These are phyloP conservation scores for Cantharis flavilabris DNA, from an alignment of 2,888 invertebrate species.

Conservation along the genomic window DNA sequence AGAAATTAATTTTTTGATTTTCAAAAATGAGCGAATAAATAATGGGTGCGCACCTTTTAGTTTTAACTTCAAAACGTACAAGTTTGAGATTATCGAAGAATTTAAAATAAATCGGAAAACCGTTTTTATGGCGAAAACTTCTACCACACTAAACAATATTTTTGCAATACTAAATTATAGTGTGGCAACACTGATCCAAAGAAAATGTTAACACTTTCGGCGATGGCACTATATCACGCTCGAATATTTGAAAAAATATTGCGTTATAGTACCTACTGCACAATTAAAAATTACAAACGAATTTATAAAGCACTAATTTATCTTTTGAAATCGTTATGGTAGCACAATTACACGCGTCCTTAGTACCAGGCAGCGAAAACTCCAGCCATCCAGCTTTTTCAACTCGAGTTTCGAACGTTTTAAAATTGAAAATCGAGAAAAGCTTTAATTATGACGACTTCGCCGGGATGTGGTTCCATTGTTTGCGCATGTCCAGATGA, in stretches of 20 bases:
- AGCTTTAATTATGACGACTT: slow-evolving; percentile 37
- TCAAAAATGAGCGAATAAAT: not conserved
- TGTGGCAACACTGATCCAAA: not conserved
- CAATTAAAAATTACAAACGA: not conserved
- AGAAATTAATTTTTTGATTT: not conserved
- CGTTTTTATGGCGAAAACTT: not conserved
- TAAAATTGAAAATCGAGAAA: slow-evolving; percentile 38
- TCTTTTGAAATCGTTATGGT: slow-evolving; percentile 13
- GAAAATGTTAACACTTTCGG: not conserved
- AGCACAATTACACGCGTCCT: slow-evolving; percentile 23
- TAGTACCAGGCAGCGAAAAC: slow-evolving; percentile 51
- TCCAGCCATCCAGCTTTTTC: slow-evolving; percentile 61
- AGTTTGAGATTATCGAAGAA: not conserved
- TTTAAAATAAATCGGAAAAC: not conserved
- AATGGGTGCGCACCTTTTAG: slow-evolving; percentile 6
- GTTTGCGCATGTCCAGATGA: slow-evolving; percentile 52
- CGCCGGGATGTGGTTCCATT: slow-evolving; percentile 37
- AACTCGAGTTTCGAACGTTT: slow-evolving; percentile 56
- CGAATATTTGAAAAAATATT: slow-evolving; percentile 10
- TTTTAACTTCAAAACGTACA: slow-evolving; percentile 7
- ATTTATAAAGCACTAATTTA: slow-evolving; percentile 8
- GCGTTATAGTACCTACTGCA: slow-evolving; percentile 1
- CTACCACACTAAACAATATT: not conserved
- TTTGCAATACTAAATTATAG: not conserved
- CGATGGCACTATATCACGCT: slow-evolving; percentile 9